phyloP scores from a whole-genome alignment of 1,140 invertebrate species.

The Arion vulgaris region DNA sequence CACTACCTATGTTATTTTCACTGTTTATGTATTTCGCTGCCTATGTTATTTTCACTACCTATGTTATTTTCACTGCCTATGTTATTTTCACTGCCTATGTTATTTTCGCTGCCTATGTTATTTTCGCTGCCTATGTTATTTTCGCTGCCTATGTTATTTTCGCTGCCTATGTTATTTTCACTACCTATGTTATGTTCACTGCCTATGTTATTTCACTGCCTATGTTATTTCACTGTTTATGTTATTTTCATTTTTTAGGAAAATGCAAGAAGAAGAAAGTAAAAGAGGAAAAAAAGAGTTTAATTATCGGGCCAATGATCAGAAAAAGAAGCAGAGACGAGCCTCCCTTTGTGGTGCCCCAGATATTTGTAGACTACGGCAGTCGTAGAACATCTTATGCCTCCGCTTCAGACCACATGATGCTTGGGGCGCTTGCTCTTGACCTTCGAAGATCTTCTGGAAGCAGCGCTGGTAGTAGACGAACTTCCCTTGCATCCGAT shows the following conservation, averaged over 20 bases:
- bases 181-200: too few relatives aligned
- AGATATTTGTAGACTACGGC: conserved; percentile 65
- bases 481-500: conserved; percentile 59
- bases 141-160: too few relatives aligned
- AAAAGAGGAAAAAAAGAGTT: conserved; percentile 56
- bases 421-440: conserved; percentile 49
- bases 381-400: conserved; percentile 61
- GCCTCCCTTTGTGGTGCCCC: conserved; percentile 62
- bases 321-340: conserved; percentile 57
- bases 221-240: too few relatives aligned
- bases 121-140: too few relatives aligned
- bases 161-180: too few relatives aligned
- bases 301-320: conserved; percentile 57
- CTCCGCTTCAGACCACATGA: conserved; percentile 56
- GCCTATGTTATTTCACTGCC: too few relatives aligned
- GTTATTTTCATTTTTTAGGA: conserved; percentile 34
- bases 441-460: conserved; percentile 53
- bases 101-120: too few relatives aligned
- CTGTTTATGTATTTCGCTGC: too few relatives aligned
- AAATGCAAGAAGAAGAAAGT: conserved; percentile 54
- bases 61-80: too few relatives aligned
- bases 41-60: too few relatives aligned
- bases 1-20: too few relatives aligned
- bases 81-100: too few relatives aligned
- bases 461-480: conserved; percentile 57